phyloP scores from a whole-genome alignment of 64 coral and sea anemone genomes.

The Pachyseris speciosa region DNA sequence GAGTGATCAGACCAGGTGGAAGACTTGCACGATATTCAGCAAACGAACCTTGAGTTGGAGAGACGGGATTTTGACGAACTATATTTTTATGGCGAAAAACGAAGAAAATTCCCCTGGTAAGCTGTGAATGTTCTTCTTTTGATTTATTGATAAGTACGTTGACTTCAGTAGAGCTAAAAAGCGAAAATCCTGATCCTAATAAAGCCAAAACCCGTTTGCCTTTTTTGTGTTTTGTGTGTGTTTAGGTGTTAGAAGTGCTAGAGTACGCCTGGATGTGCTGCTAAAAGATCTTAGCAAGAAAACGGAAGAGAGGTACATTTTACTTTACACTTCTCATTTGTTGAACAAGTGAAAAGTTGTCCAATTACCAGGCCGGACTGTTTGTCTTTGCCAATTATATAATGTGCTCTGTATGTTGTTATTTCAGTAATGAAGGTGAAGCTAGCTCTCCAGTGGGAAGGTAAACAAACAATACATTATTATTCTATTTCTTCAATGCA shows the following conservation, averaged over 20 bases:
- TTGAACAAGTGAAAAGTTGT: neutral
- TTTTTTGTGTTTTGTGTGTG: neutral
- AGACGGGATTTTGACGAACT: neutral
- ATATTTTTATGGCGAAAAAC: neutral
- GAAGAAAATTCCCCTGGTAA: constrained; percentile 26
- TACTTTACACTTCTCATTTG: neutral
- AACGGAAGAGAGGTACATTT: constrained; percentile 64
- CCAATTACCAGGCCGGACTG: neutral
- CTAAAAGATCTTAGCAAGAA: constrained; percentile 68
- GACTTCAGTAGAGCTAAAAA: neutral
- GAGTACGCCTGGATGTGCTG: constrained; percentile 56
- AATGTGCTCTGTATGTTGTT: no score
- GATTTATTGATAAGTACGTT: no score
- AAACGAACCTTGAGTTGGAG: neutral
- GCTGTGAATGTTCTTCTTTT: neutral
- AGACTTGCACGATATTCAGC: neutral
- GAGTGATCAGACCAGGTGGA: neutral
- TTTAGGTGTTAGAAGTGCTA: constrained; percentile 37
- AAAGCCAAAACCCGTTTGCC: no score
- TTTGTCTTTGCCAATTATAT: no score
- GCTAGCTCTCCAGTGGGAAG: neutral
- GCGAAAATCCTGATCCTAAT: no score
- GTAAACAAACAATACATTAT: neutral
- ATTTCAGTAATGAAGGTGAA: constrained; percentile 33
- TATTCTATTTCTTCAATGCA: no score